Percentiles rank a stretch among this genome's conserved stretches.
Evolutionary conservation across 2,888 invertebrate genomes (phyloP).

Genomic region (Proisotoma minuta): DNA sequence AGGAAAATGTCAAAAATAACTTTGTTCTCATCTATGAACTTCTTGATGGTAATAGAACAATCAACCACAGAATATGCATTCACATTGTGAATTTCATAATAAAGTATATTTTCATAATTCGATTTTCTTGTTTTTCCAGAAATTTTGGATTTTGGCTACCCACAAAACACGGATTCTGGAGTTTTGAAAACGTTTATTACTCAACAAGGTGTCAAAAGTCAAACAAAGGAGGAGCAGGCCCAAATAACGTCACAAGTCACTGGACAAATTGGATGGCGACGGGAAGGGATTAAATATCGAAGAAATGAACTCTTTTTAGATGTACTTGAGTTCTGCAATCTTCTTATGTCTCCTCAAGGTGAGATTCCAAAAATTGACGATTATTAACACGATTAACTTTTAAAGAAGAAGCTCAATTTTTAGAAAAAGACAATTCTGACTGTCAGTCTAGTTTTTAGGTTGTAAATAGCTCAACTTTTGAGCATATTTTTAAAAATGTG

Average conservation of each 20-base stretch:
- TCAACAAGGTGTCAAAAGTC: constrained; percentile 97
- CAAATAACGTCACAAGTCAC: constrained; percentile 99
- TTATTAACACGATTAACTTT: not conserved
- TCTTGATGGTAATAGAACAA: constrained; percentile 73
- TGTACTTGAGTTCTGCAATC: constrained; percentile 96
- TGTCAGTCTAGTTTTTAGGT: too few relatives aligned
- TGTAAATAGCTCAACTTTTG: too few relatives aligned
- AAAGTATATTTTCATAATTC: not conserved
- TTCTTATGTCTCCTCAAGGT: constrained; percentile 99
- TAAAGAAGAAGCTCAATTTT: not conserved
- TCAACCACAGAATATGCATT: not conserved
- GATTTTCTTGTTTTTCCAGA: too few relatives aligned
- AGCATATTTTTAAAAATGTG: not conserved
- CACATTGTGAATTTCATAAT: not conserved
- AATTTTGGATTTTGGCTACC: constrained; percentile 98
- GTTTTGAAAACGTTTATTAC: constrained; percentile 99
- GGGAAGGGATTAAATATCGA: constrained; percentile 98
- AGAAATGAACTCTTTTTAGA: constrained; percentile 98
- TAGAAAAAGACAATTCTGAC: too few relatives aligned
- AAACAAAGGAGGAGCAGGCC: constrained; percentile 98
- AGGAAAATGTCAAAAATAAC: constrained; percentile 99
- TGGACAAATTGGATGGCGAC: constrained; percentile 97
- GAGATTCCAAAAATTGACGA: constrained; percentile 27
- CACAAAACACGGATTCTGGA: constrained; percentile 98
- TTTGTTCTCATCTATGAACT: constrained; percentile 99